phyloP scores from a whole-genome alignment of 2,888 invertebrate genomes.

The Sinelater perroti region DNA sequence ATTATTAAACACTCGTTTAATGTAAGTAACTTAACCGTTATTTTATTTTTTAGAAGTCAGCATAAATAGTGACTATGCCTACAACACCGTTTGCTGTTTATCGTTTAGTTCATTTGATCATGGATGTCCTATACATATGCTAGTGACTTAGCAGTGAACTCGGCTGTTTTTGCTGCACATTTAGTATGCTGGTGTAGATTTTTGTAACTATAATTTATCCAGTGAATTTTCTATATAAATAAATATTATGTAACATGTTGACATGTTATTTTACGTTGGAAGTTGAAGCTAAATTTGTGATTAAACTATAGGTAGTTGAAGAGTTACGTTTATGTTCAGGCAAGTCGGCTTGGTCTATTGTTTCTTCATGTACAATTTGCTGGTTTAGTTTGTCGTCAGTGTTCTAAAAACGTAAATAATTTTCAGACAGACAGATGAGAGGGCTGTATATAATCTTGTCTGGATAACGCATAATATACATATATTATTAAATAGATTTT shows the following conservation, averaged over 20 bases:
- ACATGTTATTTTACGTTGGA: slow-evolving; percentile 37
- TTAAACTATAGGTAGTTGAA: slow-evolving; percentile 28
- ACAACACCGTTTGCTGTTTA: slow-evolving; percentile 44
- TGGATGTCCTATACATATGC: slow-evolving; percentile 44
- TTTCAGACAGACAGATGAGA: slow-evolving; percentile 14
- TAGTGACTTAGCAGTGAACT: slow-evolving; percentile 45
- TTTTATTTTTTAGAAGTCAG: slow-evolving; percentile 31
- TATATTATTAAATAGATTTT: slow-evolving; percentile 28
- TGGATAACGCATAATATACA: no score
- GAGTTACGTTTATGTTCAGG: slow-evolving; percentile 20
- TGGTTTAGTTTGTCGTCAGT: slow-evolving; percentile 20
- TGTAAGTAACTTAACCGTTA: no score
- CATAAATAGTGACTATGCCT: slow-evolving; percentile 43
- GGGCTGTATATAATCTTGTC: slow-evolving; percentile 23
- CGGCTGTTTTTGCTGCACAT: slow-evolving; percentile 41
- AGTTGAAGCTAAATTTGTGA: slow-evolving; percentile 34
- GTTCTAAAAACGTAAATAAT: slow-evolving; percentile 24
- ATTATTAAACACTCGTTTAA: slow-evolving; percentile 3
- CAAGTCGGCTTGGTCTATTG: slow-evolving; percentile 21
- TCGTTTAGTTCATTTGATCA: slow-evolving; percentile 45
- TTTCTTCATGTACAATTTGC: slow-evolving; percentile 19
- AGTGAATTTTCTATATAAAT: slow-evolving; percentile 43
- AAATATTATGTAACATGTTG: slow-evolving; percentile 42
- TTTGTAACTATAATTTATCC: slow-evolving; percentile 42
- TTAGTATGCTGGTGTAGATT: slow-evolving; percentile 41